Conservation (phyloP, 2,888 invertebrate genomes). For the Diarsia dahlii region DNA sequence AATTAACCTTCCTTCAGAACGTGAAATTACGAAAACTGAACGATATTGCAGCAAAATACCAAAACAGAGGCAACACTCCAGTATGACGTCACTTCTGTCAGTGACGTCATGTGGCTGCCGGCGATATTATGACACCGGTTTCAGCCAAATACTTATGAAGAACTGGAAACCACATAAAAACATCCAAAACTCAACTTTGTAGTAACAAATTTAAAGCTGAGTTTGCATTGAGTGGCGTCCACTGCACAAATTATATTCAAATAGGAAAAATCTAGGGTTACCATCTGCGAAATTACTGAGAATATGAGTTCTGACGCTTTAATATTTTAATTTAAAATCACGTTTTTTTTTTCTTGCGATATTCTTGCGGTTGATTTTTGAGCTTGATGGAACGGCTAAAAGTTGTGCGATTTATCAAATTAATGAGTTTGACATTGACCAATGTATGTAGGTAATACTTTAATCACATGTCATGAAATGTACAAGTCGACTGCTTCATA, state of each 20-base stretch:
- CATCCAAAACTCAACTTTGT: constrained; percentile 33
- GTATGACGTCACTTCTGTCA: constrained; percentile 51
- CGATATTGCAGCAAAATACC: constrained; percentile 47
- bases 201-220: neutral
- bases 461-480: neutral
- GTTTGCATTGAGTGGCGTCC: constrained; percentile 2
- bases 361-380: constrained; percentile 15
- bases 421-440: neutral
- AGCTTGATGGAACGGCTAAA: constrained; percentile 29
- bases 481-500: too few relatives aligned
- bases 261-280: constrained; percentile 62
- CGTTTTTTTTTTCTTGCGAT: neutral
- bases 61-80: constrained; percentile 31
- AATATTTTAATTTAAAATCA: constrained; percentile 59
- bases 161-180: constrained; percentile 30
- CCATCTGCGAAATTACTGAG: constrained; percentile 55
- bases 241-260: constrained; percentile 60
- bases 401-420: neutral
- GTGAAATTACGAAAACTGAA: constrained; percentile 33
- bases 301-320: constrained; percentile 54
- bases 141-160: constrained; percentile 60
- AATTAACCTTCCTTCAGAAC: constrained; percentile 21
- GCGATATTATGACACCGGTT: constrained; percentile 57
- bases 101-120: constrained; percentile 56
- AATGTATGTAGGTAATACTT: neutral